Evolutionary conservation across 2,888 invertebrate species (phyloP).

Genomic region (Acanthosepion lycidas): DNA sequence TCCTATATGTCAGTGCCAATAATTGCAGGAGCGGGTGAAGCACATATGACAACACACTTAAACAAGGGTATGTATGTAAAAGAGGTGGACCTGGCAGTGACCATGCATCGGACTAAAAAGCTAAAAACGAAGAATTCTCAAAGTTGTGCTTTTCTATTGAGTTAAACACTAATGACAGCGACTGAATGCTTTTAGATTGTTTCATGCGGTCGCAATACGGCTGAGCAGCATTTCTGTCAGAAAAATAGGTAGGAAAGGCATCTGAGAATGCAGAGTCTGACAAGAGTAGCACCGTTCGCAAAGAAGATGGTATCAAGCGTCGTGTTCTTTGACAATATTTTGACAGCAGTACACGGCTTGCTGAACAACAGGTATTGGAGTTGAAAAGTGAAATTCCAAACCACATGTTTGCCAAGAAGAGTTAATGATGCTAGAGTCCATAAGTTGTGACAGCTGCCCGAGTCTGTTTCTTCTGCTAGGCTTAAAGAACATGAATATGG

Average conservation of each 20-base stretch:
- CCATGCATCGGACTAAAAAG: not conserved
- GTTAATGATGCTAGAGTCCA: conserved; percentile 17
- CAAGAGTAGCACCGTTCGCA: conserved; percentile 22
- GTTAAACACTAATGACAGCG: conserved; percentile 8
- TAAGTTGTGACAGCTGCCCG: conserved; percentile 12
- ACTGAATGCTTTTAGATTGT: conserved; percentile 9
- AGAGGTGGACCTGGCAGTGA: not conserved
- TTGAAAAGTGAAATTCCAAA: not conserved
- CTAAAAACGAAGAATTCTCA: conserved; percentile 9
- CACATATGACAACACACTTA: conserved; percentile 20
- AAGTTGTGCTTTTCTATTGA: conserved; percentile 5
- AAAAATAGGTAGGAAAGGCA: not conserved
- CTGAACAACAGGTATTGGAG: conserved; percentile 20
- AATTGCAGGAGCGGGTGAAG: not conserved
- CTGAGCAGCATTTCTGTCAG: not conserved
- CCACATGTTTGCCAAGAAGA: conserved; percentile 6
- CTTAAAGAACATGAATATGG: not conserved
- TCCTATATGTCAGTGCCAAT: not conserved
- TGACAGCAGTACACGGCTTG: conserved; percentile 22
- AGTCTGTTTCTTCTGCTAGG: conserved; percentile 4
- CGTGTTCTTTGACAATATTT: conserved; percentile 33
- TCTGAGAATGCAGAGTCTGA: conserved; percentile 33
- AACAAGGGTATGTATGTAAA: not conserved
- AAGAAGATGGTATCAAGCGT: conserved; percentile 22
- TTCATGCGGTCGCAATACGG: conserved; percentile 18